These are phyloP conservation scores for Pica pica DNA, from an alignment of 2,113 vertebrate species.

Conservation along the genomic window DNA sequence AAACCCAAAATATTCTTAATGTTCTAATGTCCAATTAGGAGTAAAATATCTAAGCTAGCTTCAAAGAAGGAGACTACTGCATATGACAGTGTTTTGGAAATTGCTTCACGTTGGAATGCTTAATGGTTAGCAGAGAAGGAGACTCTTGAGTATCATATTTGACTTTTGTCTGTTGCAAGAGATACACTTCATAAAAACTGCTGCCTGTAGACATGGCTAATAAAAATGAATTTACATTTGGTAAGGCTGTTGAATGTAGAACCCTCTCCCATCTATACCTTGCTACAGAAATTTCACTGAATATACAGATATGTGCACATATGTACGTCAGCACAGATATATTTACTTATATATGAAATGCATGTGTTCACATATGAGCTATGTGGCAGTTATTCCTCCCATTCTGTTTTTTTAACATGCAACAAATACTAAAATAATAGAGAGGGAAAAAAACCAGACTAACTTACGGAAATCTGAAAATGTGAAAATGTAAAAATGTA, in stretches of 20 bases:
- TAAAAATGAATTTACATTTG: neutral
- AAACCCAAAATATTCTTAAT: neutral
- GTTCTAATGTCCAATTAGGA: neutral
- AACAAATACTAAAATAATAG: neutral
- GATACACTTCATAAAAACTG: neutral
- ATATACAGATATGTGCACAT: neutral
- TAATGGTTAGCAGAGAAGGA: neutral
- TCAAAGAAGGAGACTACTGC: neutral
- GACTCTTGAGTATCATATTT: neutral
- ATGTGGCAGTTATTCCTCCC: neutral
- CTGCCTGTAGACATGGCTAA: neutral
- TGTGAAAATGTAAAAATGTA: neutral
- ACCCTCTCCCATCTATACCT: neutral
- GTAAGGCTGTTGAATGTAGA: neutral
- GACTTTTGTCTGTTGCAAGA: neutral
- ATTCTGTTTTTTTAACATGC: neutral
- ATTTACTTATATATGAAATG: neutral
- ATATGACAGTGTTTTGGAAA: neutral
- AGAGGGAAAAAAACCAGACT: rapidly evolving
- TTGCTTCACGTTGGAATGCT: neutral
- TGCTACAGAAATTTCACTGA: neutral
- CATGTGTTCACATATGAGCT: neutral
- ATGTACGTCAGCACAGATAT: neutral
- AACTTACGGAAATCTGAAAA: neutral
- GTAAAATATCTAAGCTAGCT: neutral